Conservation (phyloP, 2,888 invertebrate genomes). For the Oeneis ivallda region DNA sequence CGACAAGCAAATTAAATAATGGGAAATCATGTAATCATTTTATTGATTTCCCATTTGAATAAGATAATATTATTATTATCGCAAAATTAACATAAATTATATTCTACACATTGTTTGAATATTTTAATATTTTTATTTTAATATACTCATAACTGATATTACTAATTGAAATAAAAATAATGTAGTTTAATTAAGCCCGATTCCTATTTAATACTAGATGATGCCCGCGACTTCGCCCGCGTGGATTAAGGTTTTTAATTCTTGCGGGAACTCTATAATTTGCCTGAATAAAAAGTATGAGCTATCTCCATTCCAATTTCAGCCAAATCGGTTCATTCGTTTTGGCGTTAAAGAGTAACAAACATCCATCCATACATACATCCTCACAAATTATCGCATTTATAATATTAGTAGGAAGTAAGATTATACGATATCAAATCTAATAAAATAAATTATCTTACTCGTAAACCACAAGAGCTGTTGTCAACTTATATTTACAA, state of each 20-base stretch:
- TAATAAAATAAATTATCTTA: background rate
- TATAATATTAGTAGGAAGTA: too few relatives aligned
- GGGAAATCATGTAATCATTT: slow-evolving; percentile 2
- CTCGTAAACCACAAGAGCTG: background rate
- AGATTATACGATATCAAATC: background rate
- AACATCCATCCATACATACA: too few relatives aligned
- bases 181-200: slow-evolving; percentile 4
- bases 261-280: too few relatives aligned
- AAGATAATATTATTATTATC: background rate
- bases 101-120: slow-evolving; percentile 2
- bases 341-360: too few relatives aligned
- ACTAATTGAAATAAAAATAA: slow-evolving; percentile 10
- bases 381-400: too few relatives aligned
- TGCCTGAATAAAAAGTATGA: too few relatives aligned
- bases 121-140: slow-evolving; percentile 1
- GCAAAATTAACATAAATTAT: background rate
- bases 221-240: too few relatives aligned
- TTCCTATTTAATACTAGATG: too few relatives aligned
- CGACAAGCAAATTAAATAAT: slow-evolving; percentile 6
- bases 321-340: too few relatives aligned
- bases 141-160: background rate
- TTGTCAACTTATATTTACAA: background rate
- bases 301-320: too few relatives aligned
- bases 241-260: too few relatives aligned
- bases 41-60: background rate